phyloP scores from a whole-genome alignment of 2,797 vertebrate genomes.

The Otolemur crassicaudatus region DNA sequence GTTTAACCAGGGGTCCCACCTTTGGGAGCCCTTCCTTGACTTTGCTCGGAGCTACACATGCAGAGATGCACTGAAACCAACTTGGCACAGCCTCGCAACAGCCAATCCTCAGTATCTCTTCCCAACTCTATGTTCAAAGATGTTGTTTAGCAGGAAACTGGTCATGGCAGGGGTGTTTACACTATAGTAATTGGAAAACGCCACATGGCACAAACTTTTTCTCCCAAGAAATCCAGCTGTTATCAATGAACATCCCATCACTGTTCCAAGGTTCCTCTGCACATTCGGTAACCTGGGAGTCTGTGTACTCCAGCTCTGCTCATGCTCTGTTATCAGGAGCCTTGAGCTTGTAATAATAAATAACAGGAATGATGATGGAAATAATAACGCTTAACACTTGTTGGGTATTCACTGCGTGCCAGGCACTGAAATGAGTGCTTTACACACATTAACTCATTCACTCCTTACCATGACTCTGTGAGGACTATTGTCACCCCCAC shows the following conservation, averaged over 20 bases:
- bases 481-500: not conserved
- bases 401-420: not conserved
- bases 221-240: not conserved
- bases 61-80: not conserved
- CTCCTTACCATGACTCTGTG: not conserved
- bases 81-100: not conserved
- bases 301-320: not conserved
- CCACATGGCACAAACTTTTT: no score
- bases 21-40: not conserved
- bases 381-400: not conserved
- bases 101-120: not conserved
- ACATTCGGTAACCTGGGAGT: not conserved
- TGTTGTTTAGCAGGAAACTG: not conserved
- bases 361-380: not conserved
- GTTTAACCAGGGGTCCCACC: not conserved
- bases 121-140: not conserved
- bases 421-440: not conserved
- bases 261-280: not conserved
- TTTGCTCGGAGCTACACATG: not conserved
- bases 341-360: not conserved
- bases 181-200: not conserved
- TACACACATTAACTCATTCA: no score
- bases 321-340: not conserved
- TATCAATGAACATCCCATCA: not conserved
- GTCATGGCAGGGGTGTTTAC: not conserved